Evolutionary conservation across 2,113 vertebrate genomes (phyloP), one percentile per base, ranked within the genome.

Genomic region (Ramphastos sulfuratus): DNA sequence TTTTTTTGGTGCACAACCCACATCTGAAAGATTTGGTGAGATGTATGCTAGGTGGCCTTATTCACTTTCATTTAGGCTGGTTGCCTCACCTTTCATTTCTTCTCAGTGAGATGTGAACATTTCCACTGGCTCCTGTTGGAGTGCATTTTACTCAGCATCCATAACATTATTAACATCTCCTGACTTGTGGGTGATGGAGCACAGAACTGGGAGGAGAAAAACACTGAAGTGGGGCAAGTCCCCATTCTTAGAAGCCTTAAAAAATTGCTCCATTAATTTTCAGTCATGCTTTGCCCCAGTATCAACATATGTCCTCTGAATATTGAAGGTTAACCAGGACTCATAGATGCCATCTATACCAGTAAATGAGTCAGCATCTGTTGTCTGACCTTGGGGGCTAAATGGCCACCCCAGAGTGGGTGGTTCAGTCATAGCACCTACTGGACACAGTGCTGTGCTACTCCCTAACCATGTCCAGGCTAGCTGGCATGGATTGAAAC

Each of bases 381-480:
- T 23, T 48, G 10, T 28, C 37, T 66, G 25, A 48, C 17, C 24
- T 50, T 35, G 19, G 13, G 30, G 23, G 4, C 3, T 66, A 33
- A 46, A 7, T 23, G 11, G 4, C 30, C 16, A 30, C 2, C 3
- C 1, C 1, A 44, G 10, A 50, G 35, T 3, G 24, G 27, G 24
- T 33, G 24, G 7, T 64, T 89, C 42, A 46, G n/a, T 12, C 9
- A 25, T 1, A 66, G 24, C 7, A 30, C 20, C 59, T 73, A 15
- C 31, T 14, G 27, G 17, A 37, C 77, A 50, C 30, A 39, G 15
- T 5, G 66, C 18, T 27, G 9, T 71, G 33, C 14, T 71, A 9
- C 33, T 63, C 27, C 56, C 74, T 31, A 79, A 10, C 31, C 1
- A 0, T 4, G 12, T 11, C n/a, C 39, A 58, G 44, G 31, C 39